These are phyloP conservation scores for Puffinus mauretanicus DNA, from an alignment of 2,113 vertebrate genomes.

Conservation along the genomic window DNA sequence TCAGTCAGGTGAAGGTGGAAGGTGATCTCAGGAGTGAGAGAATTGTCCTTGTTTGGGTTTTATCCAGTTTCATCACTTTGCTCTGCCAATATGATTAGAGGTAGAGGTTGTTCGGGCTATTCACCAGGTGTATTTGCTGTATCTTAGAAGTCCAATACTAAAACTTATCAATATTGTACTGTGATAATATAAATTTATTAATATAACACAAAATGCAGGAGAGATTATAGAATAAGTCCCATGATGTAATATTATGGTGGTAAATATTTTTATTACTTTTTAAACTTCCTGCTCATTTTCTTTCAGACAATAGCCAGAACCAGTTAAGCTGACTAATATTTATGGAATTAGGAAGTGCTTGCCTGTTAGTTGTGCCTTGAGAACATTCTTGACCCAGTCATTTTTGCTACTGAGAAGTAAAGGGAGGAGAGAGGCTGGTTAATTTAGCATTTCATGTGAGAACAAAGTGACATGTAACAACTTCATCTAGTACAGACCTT, in stretches of 20 bases:
- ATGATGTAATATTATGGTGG: neutral
- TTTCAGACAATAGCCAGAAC: neutral
- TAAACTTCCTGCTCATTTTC: neutral
- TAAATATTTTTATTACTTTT: neutral
- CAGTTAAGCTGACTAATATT: neutral
- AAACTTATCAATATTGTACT: neutral
- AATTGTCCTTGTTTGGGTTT: neutral
- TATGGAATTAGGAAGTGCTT: neutral
- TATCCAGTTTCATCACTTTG: neutral
- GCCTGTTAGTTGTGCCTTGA: neutral
- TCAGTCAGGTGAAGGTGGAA: neutral
- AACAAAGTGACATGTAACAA: neutral
- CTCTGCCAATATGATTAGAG: neutral
- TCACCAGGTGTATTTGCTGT: neutral
- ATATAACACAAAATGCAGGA: neutral
- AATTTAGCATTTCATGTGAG: neutral
- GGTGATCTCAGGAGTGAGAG: neutral
- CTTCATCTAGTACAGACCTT: neutral
- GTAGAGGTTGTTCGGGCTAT: neutral
- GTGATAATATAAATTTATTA: neutral
- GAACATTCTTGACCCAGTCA: neutral
- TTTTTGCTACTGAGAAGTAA: neutral
- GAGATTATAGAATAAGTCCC: neutral
- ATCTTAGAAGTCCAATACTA: neutral
- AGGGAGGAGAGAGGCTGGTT: neutral